These are phyloP conservation scores for Neosilurus mollespiculum DNA, from an alignment of 2,797 vertebrate genomes.

Conservation along the genomic window DNA sequence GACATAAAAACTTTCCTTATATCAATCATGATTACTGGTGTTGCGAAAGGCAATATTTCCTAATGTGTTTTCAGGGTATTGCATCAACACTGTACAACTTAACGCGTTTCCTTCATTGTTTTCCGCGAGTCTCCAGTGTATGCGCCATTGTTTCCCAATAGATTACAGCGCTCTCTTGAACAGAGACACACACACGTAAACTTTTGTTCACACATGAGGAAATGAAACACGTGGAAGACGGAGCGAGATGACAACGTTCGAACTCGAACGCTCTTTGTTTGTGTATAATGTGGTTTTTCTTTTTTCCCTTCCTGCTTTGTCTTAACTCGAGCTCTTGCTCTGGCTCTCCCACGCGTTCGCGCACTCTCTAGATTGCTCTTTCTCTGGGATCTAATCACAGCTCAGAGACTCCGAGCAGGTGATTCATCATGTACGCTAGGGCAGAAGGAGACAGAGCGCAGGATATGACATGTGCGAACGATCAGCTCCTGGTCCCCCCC, in stretches of 20 bases:
- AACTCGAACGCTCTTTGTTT: background rate
- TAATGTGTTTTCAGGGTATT: constrained; percentile 37
- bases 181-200: background rate
- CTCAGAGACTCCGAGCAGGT: constrained; percentile 40
- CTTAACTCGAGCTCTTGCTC: constrained; percentile 14
- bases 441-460: constrained; percentile 43
- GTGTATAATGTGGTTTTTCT: background rate
- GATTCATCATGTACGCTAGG: constrained; percentile 51
- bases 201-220: constrained; percentile 1
- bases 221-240: constrained; percentile 25
- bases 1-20: background rate
- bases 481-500: constrained; percentile 39
- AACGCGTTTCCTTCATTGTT: constrained; percentile 16
- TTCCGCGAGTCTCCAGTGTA: background rate
- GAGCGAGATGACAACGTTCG: constrained; percentile 4
- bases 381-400: constrained; percentile 45
- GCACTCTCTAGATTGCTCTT: constrained; percentile 33
- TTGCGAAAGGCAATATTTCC: constrained; percentile 43
- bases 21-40: constrained; percentile 7
- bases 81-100: constrained; percentile 35
- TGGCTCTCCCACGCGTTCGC: constrained; percentile 21
- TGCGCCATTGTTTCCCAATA: background rate
- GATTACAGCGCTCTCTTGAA: constrained; percentile 18
- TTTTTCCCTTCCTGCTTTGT: background rate
- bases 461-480: constrained; percentile 43